These are phyloP conservation scores for Pomacea canaliculata DNA, from an alignment of 2,888 invertebrate species.

Conservation along the genomic window DNA sequence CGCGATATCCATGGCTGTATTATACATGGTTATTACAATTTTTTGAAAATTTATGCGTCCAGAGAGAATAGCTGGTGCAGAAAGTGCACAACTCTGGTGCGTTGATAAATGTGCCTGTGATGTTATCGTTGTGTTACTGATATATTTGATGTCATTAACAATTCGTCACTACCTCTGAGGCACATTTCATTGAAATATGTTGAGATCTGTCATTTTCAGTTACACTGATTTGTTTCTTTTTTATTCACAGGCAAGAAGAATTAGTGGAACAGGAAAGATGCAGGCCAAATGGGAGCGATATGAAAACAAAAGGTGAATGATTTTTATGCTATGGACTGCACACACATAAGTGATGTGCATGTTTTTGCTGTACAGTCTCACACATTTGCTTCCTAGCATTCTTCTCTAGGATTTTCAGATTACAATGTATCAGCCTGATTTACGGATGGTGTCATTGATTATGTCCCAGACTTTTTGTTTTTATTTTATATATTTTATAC, in stretches of 20 bases:
- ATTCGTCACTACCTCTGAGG: conserved; percentile 17
- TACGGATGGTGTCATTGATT: no score
- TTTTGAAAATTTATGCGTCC: no score
- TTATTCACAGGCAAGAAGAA: conserved; percentile 74
- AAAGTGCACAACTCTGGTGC: no score
- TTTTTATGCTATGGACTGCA: conserved; percentile 1
- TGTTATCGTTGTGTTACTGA: neutral
- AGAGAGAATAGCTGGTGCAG: no score
- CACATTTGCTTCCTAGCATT: no score
- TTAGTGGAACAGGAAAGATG: conserved; percentile 89
- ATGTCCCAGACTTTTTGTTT: no score
- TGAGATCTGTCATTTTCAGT: no score
- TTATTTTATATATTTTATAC: neutral
- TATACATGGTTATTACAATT: no score
- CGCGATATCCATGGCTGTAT: no score
- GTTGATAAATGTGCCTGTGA: neutral
- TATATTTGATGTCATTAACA: neutral
- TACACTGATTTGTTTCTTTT: conserved; percentile 9
- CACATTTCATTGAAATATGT: neutral
- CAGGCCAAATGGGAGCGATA: conserved; percentile 94
- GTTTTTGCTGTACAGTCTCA: no score
- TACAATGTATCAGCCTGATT: neutral
- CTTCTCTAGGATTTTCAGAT: no score
- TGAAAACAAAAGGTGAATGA: conserved; percentile 79
- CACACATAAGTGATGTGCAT: neutral